Base-by-base conservation (phyloP, 1,140 invertebrate species). In the Plodia interpunctella region DNA sequence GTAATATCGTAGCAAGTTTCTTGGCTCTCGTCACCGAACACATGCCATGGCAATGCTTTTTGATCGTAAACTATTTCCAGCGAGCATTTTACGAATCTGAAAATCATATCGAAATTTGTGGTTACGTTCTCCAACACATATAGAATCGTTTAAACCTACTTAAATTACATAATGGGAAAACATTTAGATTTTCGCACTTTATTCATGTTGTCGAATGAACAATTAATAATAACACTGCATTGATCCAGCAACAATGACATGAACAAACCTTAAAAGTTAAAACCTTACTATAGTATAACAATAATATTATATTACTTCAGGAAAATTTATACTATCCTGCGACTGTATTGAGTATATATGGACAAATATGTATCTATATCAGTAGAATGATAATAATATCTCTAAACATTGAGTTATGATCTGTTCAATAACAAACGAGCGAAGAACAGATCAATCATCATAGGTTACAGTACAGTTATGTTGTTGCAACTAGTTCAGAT, bases 1-100 rank as follows among this genome's bases (percentile, higher is more conserved):
- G 80, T 84, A 63, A 86, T 83, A 55, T 87, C 77, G 65, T 66
- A 73, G 70, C 57, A 74, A 62, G 55, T 72, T 73, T 72, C 57
- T 61, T 63, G 63, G 49, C 58, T 74, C 44, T 58, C 63, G 70
- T 86, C 78, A 86, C 72, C 81, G 75, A 65, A 72, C 62, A 60
- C 57, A 68, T 62, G 66, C 59, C 76, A 78, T 82, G 51, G 52
- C 54, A 62, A 55, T 61, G 66, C 59, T 59, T 38, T 68, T 49
- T 59, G 63, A 53, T 62, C 57, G 65, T 57, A 69, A 70, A 68
- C 50, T 60, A 59, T 63, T 69, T 66, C 59, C 65, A 71, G 56
- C 56, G 57, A 67, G 70, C 77, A 83, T 79, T 72, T 75, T 68
- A 75, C 55, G 62, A 72, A 73, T 74, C 76, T 83, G 68, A 63